Base-by-base conservation (phyloP, 2,888 invertebrate genomes). In the Limnephilus rhombicus region DNA sequence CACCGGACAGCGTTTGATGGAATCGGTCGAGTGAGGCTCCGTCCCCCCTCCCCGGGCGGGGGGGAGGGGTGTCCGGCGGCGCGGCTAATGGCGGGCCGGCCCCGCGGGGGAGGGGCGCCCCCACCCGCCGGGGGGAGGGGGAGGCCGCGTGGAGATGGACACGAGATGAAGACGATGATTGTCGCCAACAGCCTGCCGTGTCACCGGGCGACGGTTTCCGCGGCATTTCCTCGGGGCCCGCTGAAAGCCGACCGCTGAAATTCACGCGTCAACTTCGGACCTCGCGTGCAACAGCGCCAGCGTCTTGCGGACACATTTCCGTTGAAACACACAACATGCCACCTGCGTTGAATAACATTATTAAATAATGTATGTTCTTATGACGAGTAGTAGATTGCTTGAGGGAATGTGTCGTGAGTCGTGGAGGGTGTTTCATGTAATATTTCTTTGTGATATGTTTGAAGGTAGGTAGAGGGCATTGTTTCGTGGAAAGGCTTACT, bases 21-120 rank as follows among this genome's bases (percentile, higher is more conserved):
- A 89, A 83, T 89, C 85, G 83, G 89, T 41, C 80, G 91, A 88
- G 91, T 49, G 37, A 37, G 85, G 34, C 37, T 49, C 41, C 85
- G 82, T 68, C 89, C 91, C 88, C 92, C 87, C 85, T 89, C 92
- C 91, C 89, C 86, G 90, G 91, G 92, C 80, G 89, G 92, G 91
- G 92, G 90, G 92, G 90, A 86, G 92, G 92, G 93, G 90, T 93
- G 93, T 89, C 92, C 89, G 91, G 93, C 91, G 91, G 93, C 89
- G 93, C 93, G 93, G 92, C 89, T 92, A 92, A 92, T 91, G 92
- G 92, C 91, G 92, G 92, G 93, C 89, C 94, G 93, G 94, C 94
- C 94, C 94, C 94, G 92, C 94, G 92, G 89, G 86, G 89, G 31
- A 86, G 92, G 85, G 89, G 80, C 80, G 68, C 68, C 68, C 68